phyloP scores from a whole-genome alignment of 2,113 vertebrate genomes.

The Trematomus loennbergii region DNA sequence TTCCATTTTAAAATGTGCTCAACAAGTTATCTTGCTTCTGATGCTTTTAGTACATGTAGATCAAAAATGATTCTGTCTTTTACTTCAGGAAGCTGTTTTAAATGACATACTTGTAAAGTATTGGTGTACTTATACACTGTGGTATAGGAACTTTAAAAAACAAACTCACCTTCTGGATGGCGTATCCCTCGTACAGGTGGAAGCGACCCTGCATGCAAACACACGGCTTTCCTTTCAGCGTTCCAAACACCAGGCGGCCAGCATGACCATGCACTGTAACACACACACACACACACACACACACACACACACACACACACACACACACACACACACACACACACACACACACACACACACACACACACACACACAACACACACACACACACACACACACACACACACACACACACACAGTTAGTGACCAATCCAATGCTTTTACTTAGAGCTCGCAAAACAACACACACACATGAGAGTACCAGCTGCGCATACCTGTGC shows the following conservation, averaged over 20 bases:
- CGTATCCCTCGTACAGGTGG: conserved; percentile 92
- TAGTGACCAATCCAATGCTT: conserved; percentile 4
- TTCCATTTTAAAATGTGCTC: too few species aligned
- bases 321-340: conserved; percentile 40
- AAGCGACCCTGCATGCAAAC: conserved; percentile 96
- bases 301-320: conserved; percentile 43
- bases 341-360: conserved; percentile 35
- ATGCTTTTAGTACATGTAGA: too few species aligned
- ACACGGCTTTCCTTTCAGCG: conserved; percentile 86
- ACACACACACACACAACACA: conserved; percentile 10
- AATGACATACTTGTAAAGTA: background rate
- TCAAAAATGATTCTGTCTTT: too few species aligned
- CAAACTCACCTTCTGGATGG: conserved; percentile 86
- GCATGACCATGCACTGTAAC: conserved; percentile 90
- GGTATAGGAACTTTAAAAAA: too few species aligned
- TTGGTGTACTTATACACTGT: too few species aligned
- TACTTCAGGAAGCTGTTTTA: too few species aligned
- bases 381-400: conserved; percentile 44
- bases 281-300: too few species aligned
- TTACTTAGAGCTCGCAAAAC: background rate
- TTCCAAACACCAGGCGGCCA: conserved; percentile 91
- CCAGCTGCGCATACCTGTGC: conserved; percentile 76
- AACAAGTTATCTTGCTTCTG: too few species aligned
- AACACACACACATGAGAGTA: background rate
- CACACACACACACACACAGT: conserved; percentile 32